Evolutionary conservation across 2,113 vertebrate genomes (phyloP).

Genomic region (Peucedramus taeniatus): DNA sequence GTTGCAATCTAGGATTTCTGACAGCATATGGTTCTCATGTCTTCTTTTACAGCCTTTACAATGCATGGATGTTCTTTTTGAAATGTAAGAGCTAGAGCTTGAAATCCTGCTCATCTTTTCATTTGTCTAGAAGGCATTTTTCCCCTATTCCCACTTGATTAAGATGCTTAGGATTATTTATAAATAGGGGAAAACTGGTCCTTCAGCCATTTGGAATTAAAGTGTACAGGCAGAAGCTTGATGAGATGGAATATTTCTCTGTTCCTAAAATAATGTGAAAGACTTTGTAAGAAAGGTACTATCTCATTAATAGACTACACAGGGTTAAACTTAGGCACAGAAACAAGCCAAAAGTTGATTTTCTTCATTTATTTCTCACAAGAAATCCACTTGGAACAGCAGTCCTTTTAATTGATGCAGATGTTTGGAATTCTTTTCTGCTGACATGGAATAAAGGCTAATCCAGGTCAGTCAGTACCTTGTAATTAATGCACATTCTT

Average conservation of each 20-base stretch:
- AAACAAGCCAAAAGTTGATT: not conserved
- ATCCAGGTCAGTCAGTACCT: slow-evolving; percentile 45
- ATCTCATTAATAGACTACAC: not conserved
- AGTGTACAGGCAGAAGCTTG: not conserved
- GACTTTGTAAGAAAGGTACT: not conserved
- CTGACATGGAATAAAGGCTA: slow-evolving; percentile 53
- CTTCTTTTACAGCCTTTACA: not conserved
- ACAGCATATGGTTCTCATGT: not conserved
- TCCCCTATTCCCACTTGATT: not conserved
- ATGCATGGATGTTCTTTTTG: not conserved
- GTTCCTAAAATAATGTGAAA: not conserved
- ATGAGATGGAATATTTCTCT: not conserved
- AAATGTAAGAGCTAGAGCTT: not conserved
- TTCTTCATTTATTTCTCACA: slow-evolving; percentile 7
- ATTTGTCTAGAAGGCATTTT: not conserved
- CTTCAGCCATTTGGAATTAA: not conserved
- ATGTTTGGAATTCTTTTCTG: slow-evolving; percentile 67
- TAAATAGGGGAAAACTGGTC: not conserved
- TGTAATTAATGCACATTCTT: slow-evolving; percentile 62
- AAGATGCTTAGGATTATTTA: not conserved
- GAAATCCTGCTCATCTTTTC: not conserved
- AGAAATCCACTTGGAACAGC: slow-evolving; percentile 13
- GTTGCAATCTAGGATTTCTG: not conserved
- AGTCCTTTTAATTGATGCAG: slow-evolving; percentile 51
- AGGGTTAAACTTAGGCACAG: not conserved